Evolutionary conservation across 2,113 vertebrate species (phyloP).

Genomic region (Megalops atlanticus): DNA sequence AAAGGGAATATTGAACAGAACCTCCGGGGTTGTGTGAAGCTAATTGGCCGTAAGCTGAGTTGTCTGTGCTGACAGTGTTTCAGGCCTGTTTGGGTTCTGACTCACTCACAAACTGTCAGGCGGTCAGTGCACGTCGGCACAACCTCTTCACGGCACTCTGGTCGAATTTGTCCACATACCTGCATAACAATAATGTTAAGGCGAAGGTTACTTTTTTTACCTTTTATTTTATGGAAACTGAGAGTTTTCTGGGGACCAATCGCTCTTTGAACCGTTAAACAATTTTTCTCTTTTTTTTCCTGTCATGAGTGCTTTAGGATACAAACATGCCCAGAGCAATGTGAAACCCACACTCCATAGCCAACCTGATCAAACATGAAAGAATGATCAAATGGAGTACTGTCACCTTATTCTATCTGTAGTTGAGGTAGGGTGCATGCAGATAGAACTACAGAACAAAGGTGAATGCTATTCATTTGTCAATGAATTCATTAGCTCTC

Average conservation of each 20-base stretch:
- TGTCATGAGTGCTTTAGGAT: neutral
- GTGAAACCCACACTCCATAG: neutral
- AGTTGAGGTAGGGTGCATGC: neutral
- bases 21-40: neutral
- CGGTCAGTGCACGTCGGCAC: neutral
- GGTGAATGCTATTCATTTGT: constrained; percentile 10
- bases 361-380: neutral
- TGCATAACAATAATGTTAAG: neutral
- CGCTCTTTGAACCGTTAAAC: neutral
- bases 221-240: neutral
- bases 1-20: neutral
- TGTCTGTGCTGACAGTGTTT: neutral
- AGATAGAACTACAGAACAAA: neutral
- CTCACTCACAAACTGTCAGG: neutral
- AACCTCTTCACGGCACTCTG: neutral
- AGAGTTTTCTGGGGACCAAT: no score
- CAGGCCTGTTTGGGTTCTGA: neutral
- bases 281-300: neutral
- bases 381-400: neutral
- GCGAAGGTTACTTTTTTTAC: neutral
- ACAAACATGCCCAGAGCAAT: neutral
- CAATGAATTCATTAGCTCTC: constrained; percentile 15
- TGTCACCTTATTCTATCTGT: neutral
- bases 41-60: constrained; percentile 5
- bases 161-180: neutral